Conservation (phyloP, 2,888 invertebrate species). For the Himalopsyche japonica region DNA sequence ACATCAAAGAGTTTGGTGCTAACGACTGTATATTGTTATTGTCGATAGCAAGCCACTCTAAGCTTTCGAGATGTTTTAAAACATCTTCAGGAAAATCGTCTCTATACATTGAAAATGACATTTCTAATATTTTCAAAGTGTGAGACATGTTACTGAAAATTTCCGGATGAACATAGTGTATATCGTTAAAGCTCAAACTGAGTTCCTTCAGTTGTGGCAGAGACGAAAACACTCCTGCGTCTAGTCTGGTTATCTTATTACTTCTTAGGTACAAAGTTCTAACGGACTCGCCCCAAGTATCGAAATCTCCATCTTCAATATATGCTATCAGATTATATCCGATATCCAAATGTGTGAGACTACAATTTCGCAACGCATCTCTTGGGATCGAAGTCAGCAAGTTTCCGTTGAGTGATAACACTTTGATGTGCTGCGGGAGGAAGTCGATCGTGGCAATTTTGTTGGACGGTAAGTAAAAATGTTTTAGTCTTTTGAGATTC, state of each 20-base stretch:
- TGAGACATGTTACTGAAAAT: conserved; percentile 78
- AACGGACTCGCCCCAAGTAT: conserved; percentile 76
- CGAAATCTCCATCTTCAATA: conserved; percentile 76
- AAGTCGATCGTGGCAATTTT: conserved; percentile 66
- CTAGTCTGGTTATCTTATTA: conserved; percentile 77
- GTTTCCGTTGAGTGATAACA: conserved; percentile 81
- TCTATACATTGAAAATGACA: conserved; percentile 82
- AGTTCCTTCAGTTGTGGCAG: conserved; percentile 81
- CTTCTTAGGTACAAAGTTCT: conserved; percentile 82
- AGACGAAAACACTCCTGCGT: conserved; percentile 71
- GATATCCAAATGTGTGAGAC: conserved; percentile 80
- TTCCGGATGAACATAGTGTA: conserved; percentile 78
- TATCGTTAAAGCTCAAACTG: conserved; percentile 88
- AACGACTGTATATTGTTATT: conserved; percentile 83
- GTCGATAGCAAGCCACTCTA: conserved; percentile 84
- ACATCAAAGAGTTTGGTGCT: conserved; percentile 70
- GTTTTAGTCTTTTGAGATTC: conserved; percentile 70
- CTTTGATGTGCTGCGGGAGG: conserved; percentile 71
- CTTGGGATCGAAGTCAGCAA: conserved; percentile 74
- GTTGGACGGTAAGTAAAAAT: conserved; percentile 83
- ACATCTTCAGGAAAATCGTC: conserved; percentile 78
- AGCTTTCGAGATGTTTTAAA: conserved; percentile 71
- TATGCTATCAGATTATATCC: conserved; percentile 85
- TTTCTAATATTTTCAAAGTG: conserved; percentile 79
- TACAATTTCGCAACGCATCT: conserved; percentile 70